Evolutionary conservation across 2,797 vertebrate genomes (phyloP), one percentile per base, ranked within the genome.

Genomic region (Tachyglossus aculeatus): DNA sequence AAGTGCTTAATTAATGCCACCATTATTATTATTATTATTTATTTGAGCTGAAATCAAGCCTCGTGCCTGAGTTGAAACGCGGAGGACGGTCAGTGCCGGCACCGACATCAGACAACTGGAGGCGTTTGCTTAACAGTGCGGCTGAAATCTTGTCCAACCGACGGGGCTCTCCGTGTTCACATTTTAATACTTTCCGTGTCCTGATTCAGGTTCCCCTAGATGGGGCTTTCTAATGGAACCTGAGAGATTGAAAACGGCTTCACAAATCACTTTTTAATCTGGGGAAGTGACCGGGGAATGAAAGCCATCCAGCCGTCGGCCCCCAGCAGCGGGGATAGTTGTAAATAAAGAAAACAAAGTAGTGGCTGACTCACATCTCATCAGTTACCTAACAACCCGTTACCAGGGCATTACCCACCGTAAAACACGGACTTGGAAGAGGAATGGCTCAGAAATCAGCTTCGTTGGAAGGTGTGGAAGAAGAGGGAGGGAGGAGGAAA

Each of bases 261-360:
- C 69, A 80, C 72, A 88, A 86, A 91, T 81, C 64, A 81, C 45
- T 84, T 82, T 70, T 84, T 82, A 85, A 80, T 88, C 83, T 76
- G 67, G 79, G 59, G 37, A 82, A 87, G 80, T 16, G 71, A 78
- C 67, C 65, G 77, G 78, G 60, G 57, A 84, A 82, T 80, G 83
- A 89, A 74, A 80, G 86, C 69, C 58, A 65, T 59, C 44, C 24
- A 48, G 14, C 77, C 84, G 47, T 86, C 77, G 85, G 82, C 63
- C 78, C 68, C 63, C 66, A 85, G 64, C 74, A 62, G 65, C 86
- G 71, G 61, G 77, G 70, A 78, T 85, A 81, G 44, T 77, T 76
- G 71, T 83, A 90, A 90, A 89, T 86, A 91, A 84, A 91, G 84
- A 85, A 91, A 90, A 89, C 82, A 90, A 92, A 90, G 89, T 87